Evolutionary conservation across 2,113 vertebrate species (phyloP).

Genomic region (Dasyurus viverrinus): DNA sequence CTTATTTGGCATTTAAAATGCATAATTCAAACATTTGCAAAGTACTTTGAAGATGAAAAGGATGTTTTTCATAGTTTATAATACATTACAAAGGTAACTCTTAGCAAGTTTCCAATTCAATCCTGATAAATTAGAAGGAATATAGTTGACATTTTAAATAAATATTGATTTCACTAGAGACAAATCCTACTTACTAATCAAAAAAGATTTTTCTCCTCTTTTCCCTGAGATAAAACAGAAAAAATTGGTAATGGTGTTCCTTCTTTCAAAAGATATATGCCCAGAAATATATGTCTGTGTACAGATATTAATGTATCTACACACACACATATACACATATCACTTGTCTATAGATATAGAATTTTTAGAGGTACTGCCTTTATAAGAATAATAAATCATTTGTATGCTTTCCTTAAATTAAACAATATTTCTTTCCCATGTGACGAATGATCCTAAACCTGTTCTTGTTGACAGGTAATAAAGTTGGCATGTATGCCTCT

Average conservation of each 20-base stretch:
- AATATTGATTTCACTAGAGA: not conserved
- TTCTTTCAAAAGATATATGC: not conserved
- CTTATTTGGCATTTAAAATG: conserved; percentile 49
- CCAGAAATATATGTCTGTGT: not conserved
- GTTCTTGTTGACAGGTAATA: not conserved
- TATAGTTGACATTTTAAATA: not conserved
- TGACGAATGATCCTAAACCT: not conserved
- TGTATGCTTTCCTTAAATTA: not conserved
- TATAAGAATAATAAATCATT: too few species aligned
- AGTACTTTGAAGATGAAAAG: conserved; percentile 21
- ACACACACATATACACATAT: too few species aligned
- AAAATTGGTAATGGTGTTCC: not conserved
- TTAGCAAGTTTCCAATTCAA: conserved; percentile 19
- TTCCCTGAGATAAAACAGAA: not conserved
- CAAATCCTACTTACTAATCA: not conserved
- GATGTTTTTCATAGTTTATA: conserved; percentile 16
- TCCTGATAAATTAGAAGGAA: not conserved
- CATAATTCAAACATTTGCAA: conserved; percentile 44
- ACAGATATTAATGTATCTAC: too few species aligned
- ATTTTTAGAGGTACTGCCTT: too few species aligned
- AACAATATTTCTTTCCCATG: not conserved
- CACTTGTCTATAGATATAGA: too few species aligned
- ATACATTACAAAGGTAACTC: not conserved
- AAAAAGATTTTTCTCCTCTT: not conserved
- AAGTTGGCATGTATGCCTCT: not conserved